Conservation (phyloP, 2,113 vertebrate genomes). For the Perca schrenkii region DNA sequence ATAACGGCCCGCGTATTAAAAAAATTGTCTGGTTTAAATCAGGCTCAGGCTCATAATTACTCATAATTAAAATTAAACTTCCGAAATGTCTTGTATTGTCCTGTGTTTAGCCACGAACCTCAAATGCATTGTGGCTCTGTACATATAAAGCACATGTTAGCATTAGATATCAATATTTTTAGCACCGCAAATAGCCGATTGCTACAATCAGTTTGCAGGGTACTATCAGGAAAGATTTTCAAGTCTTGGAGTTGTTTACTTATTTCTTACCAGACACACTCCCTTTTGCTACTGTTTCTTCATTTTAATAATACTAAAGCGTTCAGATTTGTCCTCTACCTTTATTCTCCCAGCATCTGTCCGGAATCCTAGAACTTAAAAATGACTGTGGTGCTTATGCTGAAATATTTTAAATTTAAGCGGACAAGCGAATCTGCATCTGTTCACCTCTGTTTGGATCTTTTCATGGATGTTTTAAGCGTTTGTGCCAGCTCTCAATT, state of each 20-base stretch:
- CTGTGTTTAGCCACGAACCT: background rate
- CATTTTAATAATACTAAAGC: background rate
- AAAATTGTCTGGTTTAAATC: too few relatives aligned
- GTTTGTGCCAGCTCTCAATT: slow-evolving; percentile 10
- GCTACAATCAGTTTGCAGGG: background rate
- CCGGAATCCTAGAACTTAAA: background rate
- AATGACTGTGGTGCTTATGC: slow-evolving; percentile 3
- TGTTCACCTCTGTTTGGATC: slow-evolving; percentile 19
- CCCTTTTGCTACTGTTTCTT: slow-evolving; percentile 1
- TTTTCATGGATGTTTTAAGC: slow-evolving; percentile 1
- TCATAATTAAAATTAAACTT: background rate
- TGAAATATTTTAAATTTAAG: slow-evolving; percentile 20
- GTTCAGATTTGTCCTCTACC: background rate
- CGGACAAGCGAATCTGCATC: slow-evolving; percentile 2
- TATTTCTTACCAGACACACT: background rate
- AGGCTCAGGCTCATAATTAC: too few relatives aligned
- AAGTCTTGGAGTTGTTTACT: background rate
- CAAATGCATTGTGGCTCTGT: background rate
- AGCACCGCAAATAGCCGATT: too few relatives aligned
- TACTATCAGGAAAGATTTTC: background rate
- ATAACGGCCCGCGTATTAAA: too few relatives aligned
- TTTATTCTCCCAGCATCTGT: slow-evolving; percentile 23
- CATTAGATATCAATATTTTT: background rate
- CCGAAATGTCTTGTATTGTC: background rate
- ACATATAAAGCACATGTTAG: background rate